Evolutionary conservation across 2,888 invertebrate species (phyloP), one percentile per base, ranked within the genome.

Genomic region (Diarsia mendica): DNA sequence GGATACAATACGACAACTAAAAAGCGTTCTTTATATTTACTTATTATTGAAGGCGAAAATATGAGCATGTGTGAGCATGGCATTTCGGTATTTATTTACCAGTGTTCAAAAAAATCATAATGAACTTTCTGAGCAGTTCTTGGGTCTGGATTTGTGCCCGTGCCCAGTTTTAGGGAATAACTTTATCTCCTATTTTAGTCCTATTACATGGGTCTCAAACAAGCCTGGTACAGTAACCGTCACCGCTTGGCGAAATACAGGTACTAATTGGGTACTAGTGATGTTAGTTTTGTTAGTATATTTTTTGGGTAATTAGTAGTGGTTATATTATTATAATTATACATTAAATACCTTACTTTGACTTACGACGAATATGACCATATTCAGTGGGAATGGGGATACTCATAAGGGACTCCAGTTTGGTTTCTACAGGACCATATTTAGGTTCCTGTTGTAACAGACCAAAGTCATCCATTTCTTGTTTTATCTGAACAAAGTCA

Each of bases 281-380:
- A 55, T 55, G 55, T 55, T 55, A 51, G 9, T 51, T 8, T 20
- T 3, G 4, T 5, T 48, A 53, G 2, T n/a, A 11, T 53, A 2
- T 53, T 55, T 55, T 23, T 55, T 8, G 8, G 39, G 6, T 39
- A 39, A 39, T 39, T 5, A 13, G 15, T 23, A 23, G 23, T 23
- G 23, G 18, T 23, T 46, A 39, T 8, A 39, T 39, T 8, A 39
- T 28, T 28, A n/a, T 20, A 65, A 65, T 23, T 23, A 18, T 53
- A 55, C 9, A 23, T 39, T 18, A 53, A 23, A 55, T 46, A 28
- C 1, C 60, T 68, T 55, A 68, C 58, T 68, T 68, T 58, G 44
- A 58, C 13, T 58, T 44, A 44, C 11, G 18, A 44, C 11, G 18
- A 51, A 39, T n/a, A 67, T 15, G 51, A 39, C n/a, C 39, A 39